Evolutionary conservation across 2,888 invertebrate genomes (phyloP), one percentile per base, ranked within the genome.

Genomic region (Netelia inedita): DNA sequence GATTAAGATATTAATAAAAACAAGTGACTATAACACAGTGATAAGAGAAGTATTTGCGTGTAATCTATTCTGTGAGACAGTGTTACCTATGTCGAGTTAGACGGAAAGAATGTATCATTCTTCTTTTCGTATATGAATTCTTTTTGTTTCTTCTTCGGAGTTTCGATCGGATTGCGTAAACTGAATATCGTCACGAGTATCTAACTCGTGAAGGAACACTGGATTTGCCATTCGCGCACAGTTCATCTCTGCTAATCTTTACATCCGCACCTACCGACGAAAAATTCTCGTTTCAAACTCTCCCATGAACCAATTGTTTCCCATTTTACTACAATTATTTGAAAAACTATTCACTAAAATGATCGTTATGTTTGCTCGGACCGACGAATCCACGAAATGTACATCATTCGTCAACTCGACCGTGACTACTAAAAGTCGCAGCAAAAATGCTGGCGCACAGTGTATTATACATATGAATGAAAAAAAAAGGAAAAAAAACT

Each of bases 11-110:
- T 10, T 23, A 71, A 43, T n/a, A 59, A 57, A 59, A 73, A 71
- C 63, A 81, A 81, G 74, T 74, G 81, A 55, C 21, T 19, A 1
- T 76, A 66, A 53, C 63, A 69, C 61, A 76, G 69, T 81, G 71
- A 82, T 53, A 23, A 75, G 78, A 78, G 63, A 83, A 83, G 74
- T 59, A 78, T 83, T 84, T 68, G 82, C 71, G 73, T 76, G 63
- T 71, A 73, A 82, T 80, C 65, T 73, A 71, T 71, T 69, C 66
- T 82, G 83, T 76, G 79, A 55, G 61, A 72, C 83, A 81, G 79
- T 83, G 79, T 85, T 81, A 83, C 68, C 63, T 84, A 61, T 50
- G 74, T 66, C 68, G 72, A 79, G 68, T 80, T 78, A 75, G 55
- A 85, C 65, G 50, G 73, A 75, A 73, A 41, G 41, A 61, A 55